These are phyloP conservation scores for Drosophila punjabiensis DNA, from an alignment of 1,140 invertebrate species.

Conservation along the genomic window DNA sequence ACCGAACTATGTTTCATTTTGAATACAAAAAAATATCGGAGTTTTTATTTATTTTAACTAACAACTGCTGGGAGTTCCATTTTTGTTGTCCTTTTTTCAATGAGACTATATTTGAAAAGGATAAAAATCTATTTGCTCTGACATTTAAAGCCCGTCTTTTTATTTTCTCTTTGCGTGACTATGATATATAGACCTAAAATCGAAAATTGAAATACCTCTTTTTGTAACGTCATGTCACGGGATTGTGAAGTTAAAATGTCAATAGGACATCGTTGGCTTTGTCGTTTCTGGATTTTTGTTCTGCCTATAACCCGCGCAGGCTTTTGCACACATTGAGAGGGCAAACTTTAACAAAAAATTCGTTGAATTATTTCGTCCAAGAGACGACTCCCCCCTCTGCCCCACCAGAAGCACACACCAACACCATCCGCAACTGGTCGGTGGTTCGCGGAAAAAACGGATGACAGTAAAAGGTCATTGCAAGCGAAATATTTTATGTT, in stretches of 20 bases:
- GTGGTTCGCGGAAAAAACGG: constrained; percentile 21
- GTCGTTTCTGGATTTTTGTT: constrained; percentile 41
- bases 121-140: constrained; percentile 3
- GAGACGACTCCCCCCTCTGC: not conserved
- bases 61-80: not conserved
- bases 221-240: constrained; percentile 18
- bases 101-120: constrained; percentile 5
- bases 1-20: not conserved
- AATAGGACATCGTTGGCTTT: constrained; percentile 39
- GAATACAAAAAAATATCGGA: not conserved
- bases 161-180: not conserved
- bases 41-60: not conserved
- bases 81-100: not conserved
- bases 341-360: constrained; percentile 18
- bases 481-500: constrained; percentile 51
- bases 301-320: constrained; percentile 21
- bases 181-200: constrained; percentile 22
- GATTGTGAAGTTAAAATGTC: constrained; percentile 50
- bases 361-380: constrained; percentile 53
- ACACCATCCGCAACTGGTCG: not conserved
- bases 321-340: constrained; percentile 49
- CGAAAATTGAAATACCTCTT: constrained; percentile 16
- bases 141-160: not conserved
- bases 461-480: constrained; percentile 21
- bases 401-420: not conserved